These are phyloP conservation scores for Microcebus ravelobensis DNA, from an alignment of 2,113 vertebrate genomes.

Conservation along the genomic window DNA sequence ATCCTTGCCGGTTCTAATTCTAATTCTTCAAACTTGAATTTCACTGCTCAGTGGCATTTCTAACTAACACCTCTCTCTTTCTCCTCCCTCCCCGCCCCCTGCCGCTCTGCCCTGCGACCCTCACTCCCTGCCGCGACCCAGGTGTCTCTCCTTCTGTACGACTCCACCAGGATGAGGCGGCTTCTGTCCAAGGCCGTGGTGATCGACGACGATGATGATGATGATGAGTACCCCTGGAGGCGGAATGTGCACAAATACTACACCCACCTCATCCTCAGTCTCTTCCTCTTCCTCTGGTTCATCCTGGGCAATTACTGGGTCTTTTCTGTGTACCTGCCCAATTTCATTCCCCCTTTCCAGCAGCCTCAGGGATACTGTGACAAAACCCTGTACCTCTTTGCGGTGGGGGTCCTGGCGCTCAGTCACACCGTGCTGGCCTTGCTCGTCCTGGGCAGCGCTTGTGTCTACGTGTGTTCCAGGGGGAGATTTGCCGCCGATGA, in stretches of 20 bases:
- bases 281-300: slow-evolving; percentile 86
- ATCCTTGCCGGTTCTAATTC: neutral
- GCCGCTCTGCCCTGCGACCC: neutral
- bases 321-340: slow-evolving; percentile 83
- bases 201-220: slow-evolving; percentile 81
- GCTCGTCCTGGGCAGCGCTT: slow-evolving; percentile 78
- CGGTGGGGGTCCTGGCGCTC: slow-evolving; percentile 79
- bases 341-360: slow-evolving; percentile 85
- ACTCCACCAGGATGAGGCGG: slow-evolving; percentile 83
- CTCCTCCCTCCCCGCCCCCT: no score
- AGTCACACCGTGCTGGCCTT: slow-evolving; percentile 78
- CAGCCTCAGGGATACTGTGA: slow-evolving; percentile 85
- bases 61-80: neutral
- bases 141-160: slow-evolving; percentile 83
- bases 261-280: slow-evolving; percentile 82
- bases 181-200: slow-evolving; percentile 86
- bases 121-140: neutral
- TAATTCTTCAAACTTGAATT: neutral
- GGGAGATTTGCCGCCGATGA: slow-evolving; percentile 70
- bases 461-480: slow-evolving; percentile 78
- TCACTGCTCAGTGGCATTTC: neutral
- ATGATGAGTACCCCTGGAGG: slow-evolving; percentile 84
- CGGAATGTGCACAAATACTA: slow-evolving; percentile 84
- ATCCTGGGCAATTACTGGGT: slow-evolving; percentile 85
- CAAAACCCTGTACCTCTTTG: slow-evolving; percentile 84